Base-by-base conservation (phyloP, 2,888 invertebrate species). In the Leptopterna dolabrata region DNA sequence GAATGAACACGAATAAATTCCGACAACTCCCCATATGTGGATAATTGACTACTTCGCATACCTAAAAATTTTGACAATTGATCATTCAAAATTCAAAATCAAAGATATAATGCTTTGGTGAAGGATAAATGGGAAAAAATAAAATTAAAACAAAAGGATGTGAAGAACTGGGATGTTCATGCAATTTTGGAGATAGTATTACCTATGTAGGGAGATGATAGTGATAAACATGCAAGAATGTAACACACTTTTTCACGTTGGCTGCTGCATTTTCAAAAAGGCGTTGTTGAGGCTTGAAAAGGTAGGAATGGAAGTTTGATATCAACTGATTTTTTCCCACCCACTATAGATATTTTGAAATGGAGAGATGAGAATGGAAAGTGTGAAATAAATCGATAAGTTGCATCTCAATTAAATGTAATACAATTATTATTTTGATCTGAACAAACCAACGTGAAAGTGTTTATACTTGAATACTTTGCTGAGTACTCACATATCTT, bases 401-500 rank as follows among this genome's bases (percentile, higher is more conserved):
- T n/a, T n/a, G n/a, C n/a, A 7, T 27, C 11, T 6, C 4, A 27
- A 11, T 24, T 51, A n/a, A 16, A 51, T 51, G 51, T n/a, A 16
- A 16, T 6, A 6, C 51, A 16, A 51, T 51, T 7, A 51, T 51
- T 7, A 51, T n/a, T 51, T 51, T 51, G 51, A 16, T 16, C 16
- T n/a, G 51, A 27, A 63, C 63, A 27, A 63, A 63, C 63, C 63
- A 63, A 63, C 63, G 63, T 63, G 63, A 63, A 63, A 63, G 63
- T 4, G 24, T 14, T 24, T 63, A 63, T n/a, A 76, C 36, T 76
- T 30, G 73, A 76, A 76, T 76, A 36, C 16, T 29, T 73, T 73
- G 16, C 30, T 76, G 41, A 30, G 73, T 19, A 76, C 73, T 76
- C 73, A 76, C 73, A 76, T 76, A 41, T 76, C 41, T 76, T 76